These are phyloP conservation scores for Mastomys coucha DNA, from an alignment of 2,113 vertebrate species.

Conservation along the genomic window DNA sequence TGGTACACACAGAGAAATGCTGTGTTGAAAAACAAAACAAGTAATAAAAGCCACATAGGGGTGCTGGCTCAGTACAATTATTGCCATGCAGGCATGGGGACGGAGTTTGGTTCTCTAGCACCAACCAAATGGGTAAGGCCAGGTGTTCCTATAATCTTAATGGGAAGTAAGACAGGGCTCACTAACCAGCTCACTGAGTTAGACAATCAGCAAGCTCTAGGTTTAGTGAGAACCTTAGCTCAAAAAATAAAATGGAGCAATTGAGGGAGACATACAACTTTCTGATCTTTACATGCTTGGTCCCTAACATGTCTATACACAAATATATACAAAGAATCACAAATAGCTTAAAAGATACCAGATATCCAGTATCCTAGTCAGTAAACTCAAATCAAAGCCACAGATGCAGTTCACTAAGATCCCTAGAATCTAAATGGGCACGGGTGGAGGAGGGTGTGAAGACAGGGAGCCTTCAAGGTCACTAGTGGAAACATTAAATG, in stretches of 20 bases:
- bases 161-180: background rate
- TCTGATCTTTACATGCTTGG: background rate
- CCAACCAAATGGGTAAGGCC: no score
- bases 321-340: background rate
- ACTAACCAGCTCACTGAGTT: background rate
- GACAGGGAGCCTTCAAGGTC: background rate
- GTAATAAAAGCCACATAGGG: background rate
- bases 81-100: background rate
- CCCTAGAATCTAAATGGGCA: background rate
- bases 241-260: background rate
- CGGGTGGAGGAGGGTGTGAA: background rate
- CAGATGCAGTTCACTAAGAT: background rate
- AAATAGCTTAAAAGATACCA: background rate
- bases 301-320: background rate
- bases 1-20: no score
- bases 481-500: background rate
- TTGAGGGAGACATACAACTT: background rate
- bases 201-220: background rate
- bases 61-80: background rate
- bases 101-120: background rate
- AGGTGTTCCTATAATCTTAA: background rate
- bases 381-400: conserved; percentile 7
- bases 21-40: no score
- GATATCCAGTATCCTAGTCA: background rate
- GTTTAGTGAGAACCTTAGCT: background rate